phyloP scores from a whole-genome alignment of 2,113 vertebrate species.

The Upupa epops region DNA sequence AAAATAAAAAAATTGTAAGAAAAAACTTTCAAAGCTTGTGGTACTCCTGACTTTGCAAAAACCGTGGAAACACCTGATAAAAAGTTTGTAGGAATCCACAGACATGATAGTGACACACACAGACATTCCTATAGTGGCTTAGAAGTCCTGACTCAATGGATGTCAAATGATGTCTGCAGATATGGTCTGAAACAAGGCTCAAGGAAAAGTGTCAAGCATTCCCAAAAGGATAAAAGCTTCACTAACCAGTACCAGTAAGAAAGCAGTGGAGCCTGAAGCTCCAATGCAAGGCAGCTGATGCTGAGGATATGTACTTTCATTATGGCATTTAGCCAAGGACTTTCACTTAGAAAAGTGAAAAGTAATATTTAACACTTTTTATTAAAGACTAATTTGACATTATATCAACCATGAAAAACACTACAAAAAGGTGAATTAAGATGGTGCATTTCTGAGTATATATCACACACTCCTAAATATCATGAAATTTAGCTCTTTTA shows the following conservation, averaged over 20 bases:
- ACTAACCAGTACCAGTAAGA: background rate
- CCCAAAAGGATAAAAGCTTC: background rate
- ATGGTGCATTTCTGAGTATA: background rate
- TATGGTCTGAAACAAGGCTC: background rate
- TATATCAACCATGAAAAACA: background rate
- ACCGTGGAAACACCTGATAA: background rate
- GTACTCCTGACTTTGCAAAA: background rate
- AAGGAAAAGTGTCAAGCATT: background rate
- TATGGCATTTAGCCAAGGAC: accelerated
- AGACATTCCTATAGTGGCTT: background rate
- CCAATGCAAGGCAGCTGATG: accelerated
- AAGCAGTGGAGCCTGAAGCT: background rate
- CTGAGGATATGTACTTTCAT: accelerated
- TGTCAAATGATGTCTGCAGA: background rate
- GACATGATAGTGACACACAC: accelerated
- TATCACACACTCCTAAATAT: background rate
- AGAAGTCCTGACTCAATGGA: background rate
- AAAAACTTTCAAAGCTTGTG: accelerated
- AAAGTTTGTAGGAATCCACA: background rate
- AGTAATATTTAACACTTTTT: accelerated
- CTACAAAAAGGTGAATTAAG: background rate
- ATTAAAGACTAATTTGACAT: background rate
- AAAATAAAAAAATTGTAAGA: background rate
- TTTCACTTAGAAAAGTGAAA: background rate
- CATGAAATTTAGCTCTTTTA: background rate